Evolutionary conservation across 1,140 invertebrate genomes (phyloP).

Genomic region (Tetragnatha versicolor): DNA sequence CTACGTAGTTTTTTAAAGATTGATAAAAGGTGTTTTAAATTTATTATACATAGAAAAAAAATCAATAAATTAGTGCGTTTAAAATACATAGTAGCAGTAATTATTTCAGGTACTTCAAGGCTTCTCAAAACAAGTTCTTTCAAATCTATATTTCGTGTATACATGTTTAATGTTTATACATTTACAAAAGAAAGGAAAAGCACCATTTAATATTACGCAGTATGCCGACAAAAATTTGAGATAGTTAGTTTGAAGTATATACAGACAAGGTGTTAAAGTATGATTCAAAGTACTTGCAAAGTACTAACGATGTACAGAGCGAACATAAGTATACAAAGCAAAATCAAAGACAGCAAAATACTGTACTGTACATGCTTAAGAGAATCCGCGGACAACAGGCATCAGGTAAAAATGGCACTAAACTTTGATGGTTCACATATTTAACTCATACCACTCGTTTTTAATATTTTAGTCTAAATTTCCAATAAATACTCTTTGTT

Average conservation of each 20-base stretch:
- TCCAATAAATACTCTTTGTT: no score
- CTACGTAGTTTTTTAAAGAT: no score
- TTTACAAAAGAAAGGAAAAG: conserved; percentile 33
- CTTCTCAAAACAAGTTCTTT: conserved; percentile 10
- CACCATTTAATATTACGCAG: conserved; percentile 46
- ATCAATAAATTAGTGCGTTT: conserved; percentile 7
- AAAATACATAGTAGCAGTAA: conserved; percentile 35
- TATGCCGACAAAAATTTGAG: conserved; percentile 14
- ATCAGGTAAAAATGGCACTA: no score
- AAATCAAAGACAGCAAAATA: no score
- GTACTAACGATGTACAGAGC: conserved; percentile 7
- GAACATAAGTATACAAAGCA: no score
- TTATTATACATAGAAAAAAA: conserved; percentile 18
- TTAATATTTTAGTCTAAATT: no score
- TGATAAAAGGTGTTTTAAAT: conserved; percentile 9
- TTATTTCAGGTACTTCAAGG: conserved; percentile 31
- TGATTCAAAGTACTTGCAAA: neutral
- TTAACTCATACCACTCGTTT: no score
- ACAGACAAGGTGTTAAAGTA: neutral
- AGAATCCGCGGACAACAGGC: no score
- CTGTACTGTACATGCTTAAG: no score
- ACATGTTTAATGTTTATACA: conserved; percentile 28
- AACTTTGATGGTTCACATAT: no score
- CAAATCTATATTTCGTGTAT: conserved; percentile 42
- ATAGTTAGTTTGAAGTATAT: conserved; percentile 31